These are phyloP conservation scores for Papilio xuthus DNA, from an alignment of 1,140 invertebrate genomes.

Conservation along the genomic window DNA sequence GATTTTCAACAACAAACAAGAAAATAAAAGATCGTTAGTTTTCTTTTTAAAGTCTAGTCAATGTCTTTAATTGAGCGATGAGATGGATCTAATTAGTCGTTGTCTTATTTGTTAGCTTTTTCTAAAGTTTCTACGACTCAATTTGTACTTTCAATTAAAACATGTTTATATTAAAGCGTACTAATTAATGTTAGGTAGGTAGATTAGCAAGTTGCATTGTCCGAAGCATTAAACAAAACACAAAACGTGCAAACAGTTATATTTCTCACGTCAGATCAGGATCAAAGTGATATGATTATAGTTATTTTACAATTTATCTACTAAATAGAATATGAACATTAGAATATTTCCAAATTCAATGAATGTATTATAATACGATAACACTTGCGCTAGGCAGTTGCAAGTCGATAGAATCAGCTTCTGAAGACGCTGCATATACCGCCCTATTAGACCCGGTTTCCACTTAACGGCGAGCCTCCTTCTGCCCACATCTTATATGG, in stretches of 20 bases:
- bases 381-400: background rate
- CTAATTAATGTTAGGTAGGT: background rate
- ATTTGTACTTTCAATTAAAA: background rate
- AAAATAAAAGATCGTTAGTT: background rate
- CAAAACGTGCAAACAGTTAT: background rate
- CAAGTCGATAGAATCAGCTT: background rate
- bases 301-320: background rate
- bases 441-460: background rate
- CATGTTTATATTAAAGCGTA: background rate
- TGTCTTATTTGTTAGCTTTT: background rate
- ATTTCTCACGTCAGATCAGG: background rate
- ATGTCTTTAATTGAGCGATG: background rate
- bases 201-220: background rate
- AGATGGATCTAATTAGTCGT: background rate
- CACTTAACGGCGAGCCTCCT: background rate
- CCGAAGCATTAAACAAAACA: background rate
- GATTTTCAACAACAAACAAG: background rate
- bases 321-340: background rate
- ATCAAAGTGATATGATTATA: background rate
- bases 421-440: background rate
- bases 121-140: background rate
- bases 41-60: background rate
- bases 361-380: background rate
- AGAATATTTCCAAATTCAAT: background rate
- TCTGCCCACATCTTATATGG: background rate